A percentile compares a stretch with the other conserved stretches of the same genome.
Conservation (phyloP, 2,797 vertebrate species). For the Thaleichthys pacificus region DNA sequence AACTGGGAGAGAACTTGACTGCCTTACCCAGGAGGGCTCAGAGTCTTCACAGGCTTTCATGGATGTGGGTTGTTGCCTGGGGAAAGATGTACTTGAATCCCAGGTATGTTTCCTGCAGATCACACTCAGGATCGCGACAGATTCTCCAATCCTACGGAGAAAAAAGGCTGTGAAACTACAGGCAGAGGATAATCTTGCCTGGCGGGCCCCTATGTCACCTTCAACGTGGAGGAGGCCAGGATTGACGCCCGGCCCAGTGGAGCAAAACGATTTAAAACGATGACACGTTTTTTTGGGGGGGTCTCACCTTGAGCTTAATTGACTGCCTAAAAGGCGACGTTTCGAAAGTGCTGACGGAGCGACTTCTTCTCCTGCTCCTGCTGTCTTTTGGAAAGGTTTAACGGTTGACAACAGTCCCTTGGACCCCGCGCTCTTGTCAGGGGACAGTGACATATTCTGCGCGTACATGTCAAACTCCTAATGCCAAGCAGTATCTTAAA, state of each 20-base stretch:
- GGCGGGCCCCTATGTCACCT: slow-evolving; percentile 64
- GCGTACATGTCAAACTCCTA: slow-evolving; percentile 13
- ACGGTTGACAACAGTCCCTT: slow-evolving; percentile 41
- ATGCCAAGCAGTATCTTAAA: slow-evolving; percentile 15
- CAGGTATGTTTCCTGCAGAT: too few relatives aligned
- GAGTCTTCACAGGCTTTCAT: slow-evolving; percentile 25
- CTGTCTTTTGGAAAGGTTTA: slow-evolving; percentile 40
- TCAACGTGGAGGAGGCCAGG: slow-evolving; percentile 55
- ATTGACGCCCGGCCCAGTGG: slow-evolving; percentile 62
- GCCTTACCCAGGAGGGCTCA: slow-evolving; percentile 17
- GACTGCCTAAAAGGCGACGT: slow-evolving; percentile 68
- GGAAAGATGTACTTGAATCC: slow-evolving; percentile 25
- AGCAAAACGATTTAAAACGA: slow-evolving; percentile 70
- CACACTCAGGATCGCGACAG: too few relatives aligned
- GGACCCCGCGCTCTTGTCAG: slow-evolving; percentile 30
- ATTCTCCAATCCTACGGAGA: background rate
- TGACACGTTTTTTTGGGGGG: slow-evolving; percentile 60
- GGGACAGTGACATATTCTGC: slow-evolving; percentile 24
- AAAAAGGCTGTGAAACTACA: background rate
- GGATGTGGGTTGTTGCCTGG: slow-evolving; percentile 37
- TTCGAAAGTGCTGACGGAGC: slow-evolving; percentile 69
- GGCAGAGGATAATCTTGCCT: slow-evolving; percentile 61
- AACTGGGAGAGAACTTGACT: slow-evolving; percentile 31
- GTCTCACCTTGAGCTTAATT: slow-evolving; percentile 81
- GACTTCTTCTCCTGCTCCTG: slow-evolving; percentile 48